These are phyloP conservation scores for Cryptoprocta ferox DNA, from an alignment of 2,797 vertebrate genomes.

Conservation along the genomic window DNA sequence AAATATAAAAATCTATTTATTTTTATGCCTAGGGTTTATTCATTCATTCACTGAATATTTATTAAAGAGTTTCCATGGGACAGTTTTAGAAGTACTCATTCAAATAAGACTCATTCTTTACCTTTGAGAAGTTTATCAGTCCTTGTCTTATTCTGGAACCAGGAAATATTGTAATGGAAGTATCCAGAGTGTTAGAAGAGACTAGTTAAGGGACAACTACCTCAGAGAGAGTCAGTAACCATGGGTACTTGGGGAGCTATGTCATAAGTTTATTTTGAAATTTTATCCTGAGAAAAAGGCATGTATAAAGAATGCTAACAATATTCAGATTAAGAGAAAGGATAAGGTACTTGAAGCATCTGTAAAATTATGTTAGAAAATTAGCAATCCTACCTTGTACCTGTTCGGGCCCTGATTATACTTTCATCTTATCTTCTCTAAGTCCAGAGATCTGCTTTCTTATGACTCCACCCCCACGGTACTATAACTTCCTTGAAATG, in stretches of 20 bases:
- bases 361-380: not conserved
- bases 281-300: not conserved
- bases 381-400: not conserved
- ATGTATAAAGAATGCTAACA: not conserved
- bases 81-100: not conserved
- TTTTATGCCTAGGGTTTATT: not conserved
- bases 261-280: not conserved
- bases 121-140: not conserved
- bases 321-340: not conserved
- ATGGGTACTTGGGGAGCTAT: not conserved
- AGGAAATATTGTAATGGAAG: rapidly evolving
- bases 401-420: not conserved
- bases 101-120: not conserved
- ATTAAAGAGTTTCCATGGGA: not conserved
- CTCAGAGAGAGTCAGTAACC: not conserved
- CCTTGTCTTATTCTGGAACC: not conserved
- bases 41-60: not conserved
- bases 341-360: not conserved
- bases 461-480: not conserved
- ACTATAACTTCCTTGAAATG: not conserved
- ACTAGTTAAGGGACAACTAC: not conserved
- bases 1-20: not conserved
- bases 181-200: not conserved
- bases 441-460: not conserved
- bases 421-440: not conserved